Evolutionary conservation across 2,888 invertebrate genomes (phyloP), one percentile per base, ranked within the genome.

Genomic region (Mesorhabditis sp.): DNA sequence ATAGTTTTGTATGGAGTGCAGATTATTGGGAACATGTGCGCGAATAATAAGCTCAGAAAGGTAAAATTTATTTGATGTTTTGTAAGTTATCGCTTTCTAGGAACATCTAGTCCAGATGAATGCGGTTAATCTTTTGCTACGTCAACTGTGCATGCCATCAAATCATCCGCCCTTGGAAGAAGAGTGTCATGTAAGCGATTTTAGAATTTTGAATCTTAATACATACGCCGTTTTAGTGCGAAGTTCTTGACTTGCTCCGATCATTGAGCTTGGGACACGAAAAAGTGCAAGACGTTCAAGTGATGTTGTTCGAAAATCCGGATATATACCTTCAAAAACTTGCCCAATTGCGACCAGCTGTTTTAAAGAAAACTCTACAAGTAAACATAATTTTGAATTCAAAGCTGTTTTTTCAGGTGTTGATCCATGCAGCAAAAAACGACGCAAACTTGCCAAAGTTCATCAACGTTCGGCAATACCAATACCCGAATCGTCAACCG

Each of bases 21-120:
- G 63, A 80, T 77, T 7, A 68, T 83, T 50, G 74, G 76, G 44
- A 83, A 83, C 68, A 70, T 84, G 65, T 74, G 77, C 15, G 82
- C 82, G 6, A 83, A 83, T 61, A 77, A 83, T 62, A 65, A 67
- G 15, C 66, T 45, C 5, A 80, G 80, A 65, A 83, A 83, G 69
- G 82, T 77, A 50, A 0, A 28, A 65, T 7, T 45, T 68, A 5
- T 66, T 7, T n/a, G 6, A n/a, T 15, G 7, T 7, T 28, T 15
- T 15, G 15, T 15, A 15, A 62, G 6, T n/a, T 1, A 15, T 62
- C 4, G 5, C 0, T 62, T 62, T 72, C 58, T 65, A 77, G 76
- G 78, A 79, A 65, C 80, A 74, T 63, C 71, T 83, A 41, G 72
- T 76, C 6, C 45, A 67, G 4, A 73, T 75, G 43, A 69, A 78